Base-by-base conservation (phyloP, 1,140 invertebrate genomes). In the Leptopilina boulardi region DNA sequence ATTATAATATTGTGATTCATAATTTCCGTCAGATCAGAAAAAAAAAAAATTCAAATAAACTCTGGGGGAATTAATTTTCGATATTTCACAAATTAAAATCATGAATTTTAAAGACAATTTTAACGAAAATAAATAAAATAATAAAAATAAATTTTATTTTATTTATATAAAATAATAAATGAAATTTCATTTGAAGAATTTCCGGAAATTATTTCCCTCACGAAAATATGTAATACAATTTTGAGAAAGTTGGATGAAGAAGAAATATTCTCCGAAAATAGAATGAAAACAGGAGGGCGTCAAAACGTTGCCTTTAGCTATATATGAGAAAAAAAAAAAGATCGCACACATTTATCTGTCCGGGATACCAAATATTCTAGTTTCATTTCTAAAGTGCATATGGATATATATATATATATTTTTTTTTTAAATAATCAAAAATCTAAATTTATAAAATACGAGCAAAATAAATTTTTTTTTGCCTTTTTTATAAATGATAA, bases 301-400 rank as follows among this genome's bases (percentile, higher is more conserved):
- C 11, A 26, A 66, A 38, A 30, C 21, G 56, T 30, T 3, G 23
- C 21, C 56, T 26, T 66, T 10, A 23, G 23, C 11, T 15, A 26
- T 13, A 11, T 30, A 9, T 38, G 9, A 38, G n/a, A 38, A 38
- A 38, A 38, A 38, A 8, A 30, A 66, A 23, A 66, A 30, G 56
- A 66, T 66, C 5, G 11, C 21, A 26, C 21, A 26, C 21, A 9
- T 66, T 66, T 66, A 13, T 26, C 56, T 26, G 23, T 15, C 56
- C 56, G 19, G 21, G 19, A 21, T 13, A 30, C 21, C 0, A 66
- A 66, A 66, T 66, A 66, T 66, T 66, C 56, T 30, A 66, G 23
- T 66, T 66, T 66, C 56, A 26, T 66, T 21, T 26, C 56, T 30
- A 66, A 30, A 66, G 56, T 66, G 56, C 21, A 15, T 66, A 3